Evolutionary conservation across 2,888 invertebrate genomes (phyloP).

Genomic region (Miltochrista miniata): DNA sequence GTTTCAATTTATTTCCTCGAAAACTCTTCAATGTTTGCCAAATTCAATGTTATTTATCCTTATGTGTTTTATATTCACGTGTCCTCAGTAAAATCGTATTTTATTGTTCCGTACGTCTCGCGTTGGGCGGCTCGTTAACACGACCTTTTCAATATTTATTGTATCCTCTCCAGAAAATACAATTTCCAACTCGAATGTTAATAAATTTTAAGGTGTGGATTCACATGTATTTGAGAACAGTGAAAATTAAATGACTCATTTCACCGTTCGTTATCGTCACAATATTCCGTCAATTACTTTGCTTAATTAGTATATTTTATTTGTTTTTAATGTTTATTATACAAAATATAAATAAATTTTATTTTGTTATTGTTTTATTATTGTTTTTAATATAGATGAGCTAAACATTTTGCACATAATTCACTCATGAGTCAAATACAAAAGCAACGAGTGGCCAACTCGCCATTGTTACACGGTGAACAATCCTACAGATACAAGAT

Average conservation of each 20-base stretch:
- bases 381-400: constrained; percentile 31
- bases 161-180: constrained; percentile 80
- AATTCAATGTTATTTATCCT: constrained; percentile 55
- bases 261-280: neutral
- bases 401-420: constrained; percentile 47
- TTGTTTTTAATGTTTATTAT: neutral
- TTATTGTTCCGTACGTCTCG: constrained; percentile 76
- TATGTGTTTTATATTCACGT: constrained; percentile 60
- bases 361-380: constrained; percentile 24
- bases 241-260: constrained; percentile 25
- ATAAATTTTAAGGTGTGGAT: constrained; percentile 67
- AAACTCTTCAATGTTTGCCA: constrained; percentile 50
- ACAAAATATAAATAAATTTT: constrained; percentile 2
- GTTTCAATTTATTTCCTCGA: constrained; percentile 36
- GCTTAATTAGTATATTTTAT: neutral
- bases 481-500: constrained; percentile 75
- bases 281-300: neutral
- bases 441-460: constrained; percentile 49
- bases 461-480: constrained; percentile 70
- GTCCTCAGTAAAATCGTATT: constrained; percentile 69
- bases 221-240: constrained; percentile 40
- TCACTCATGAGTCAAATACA: constrained; percentile 57
- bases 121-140: constrained; percentile 76
- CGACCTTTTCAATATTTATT: constrained; percentile 80
- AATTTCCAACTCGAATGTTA: constrained; percentile 74